These are phyloP conservation scores for Chironomus striatipennis DNA, from an alignment of 1,140 invertebrate genomes.

Conservation along the genomic window DNA sequence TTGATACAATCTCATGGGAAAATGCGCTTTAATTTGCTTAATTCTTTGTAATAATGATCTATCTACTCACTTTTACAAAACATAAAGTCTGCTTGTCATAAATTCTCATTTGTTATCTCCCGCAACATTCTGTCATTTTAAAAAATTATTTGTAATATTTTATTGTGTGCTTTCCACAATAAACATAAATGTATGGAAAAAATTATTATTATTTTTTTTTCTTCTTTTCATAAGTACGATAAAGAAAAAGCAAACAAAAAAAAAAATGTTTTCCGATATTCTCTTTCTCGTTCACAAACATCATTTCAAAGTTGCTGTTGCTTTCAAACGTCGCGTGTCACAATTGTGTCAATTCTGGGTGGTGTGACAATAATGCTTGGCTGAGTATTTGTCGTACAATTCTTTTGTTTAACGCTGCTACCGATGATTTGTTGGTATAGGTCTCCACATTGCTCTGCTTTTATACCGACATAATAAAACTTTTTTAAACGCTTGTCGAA, in stretches of 20 bases:
- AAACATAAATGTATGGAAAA: background rate
- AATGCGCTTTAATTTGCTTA: too few species aligned
- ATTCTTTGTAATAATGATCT: too few species aligned
- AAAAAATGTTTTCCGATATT: background rate
- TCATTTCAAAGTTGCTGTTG: background rate
- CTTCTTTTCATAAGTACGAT: background rate
- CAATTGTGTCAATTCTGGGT: background rate
- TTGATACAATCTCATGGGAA: too few species aligned
- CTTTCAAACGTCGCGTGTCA: constrained; percentile 5
- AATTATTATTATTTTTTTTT: background rate
- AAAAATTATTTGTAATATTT: constrained; percentile 10
- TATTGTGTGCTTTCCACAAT: constrained; percentile 1
- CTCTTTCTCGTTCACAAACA: too few species aligned
- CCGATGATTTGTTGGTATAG: constrained; percentile 24
- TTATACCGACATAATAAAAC: constrained; percentile 72
- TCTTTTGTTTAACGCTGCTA: constrained; percentile 6
- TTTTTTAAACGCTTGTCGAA: constrained; percentile 82
- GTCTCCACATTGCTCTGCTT: constrained; percentile 47
- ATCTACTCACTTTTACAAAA: too few species aligned
- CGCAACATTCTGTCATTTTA: background rate
- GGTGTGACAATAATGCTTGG: background rate
- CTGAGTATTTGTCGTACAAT: background rate
- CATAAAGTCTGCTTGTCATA: background rate
- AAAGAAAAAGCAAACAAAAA: background rate
- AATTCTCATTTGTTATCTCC: constrained; percentile 8